These are phyloP conservation scores for Arrhamphus sclerolepis DNA, from an alignment of 2,797 vertebrate species.

Conservation along the genomic window DNA sequence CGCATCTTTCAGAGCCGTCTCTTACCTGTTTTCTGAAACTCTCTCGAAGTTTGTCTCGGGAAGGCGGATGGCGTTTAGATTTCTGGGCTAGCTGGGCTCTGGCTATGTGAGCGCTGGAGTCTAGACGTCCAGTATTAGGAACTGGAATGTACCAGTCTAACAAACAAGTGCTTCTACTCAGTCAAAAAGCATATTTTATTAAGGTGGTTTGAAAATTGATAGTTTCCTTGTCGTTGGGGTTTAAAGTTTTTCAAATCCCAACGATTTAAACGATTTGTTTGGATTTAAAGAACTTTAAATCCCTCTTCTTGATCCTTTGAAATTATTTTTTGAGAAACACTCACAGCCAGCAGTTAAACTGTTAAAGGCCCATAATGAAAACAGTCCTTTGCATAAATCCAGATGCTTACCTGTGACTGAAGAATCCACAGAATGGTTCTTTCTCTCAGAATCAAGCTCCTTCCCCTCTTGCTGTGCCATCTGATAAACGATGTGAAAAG, in stretches of 20 bases:
- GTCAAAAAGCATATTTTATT: slow-evolving; percentile 2
- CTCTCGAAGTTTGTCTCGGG: slow-evolving; percentile 88
- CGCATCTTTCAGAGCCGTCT: background rate
- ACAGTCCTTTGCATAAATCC: background rate
- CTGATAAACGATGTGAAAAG: slow-evolving; percentile 47
- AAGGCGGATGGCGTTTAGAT: slow-evolving; percentile 89
- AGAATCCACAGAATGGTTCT: slow-evolving; percentile 37
- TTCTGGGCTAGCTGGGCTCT: slow-evolving; percentile 91
- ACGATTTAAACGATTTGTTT: no score
- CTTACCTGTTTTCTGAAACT: slow-evolving; percentile 79
- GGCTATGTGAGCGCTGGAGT: slow-evolving; percentile 89
- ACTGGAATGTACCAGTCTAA: slow-evolving; percentile 85
- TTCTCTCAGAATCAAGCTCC: slow-evolving; percentile 37
- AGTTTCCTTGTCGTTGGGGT: no score
- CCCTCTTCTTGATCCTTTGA: no score
- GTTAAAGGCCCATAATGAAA: background rate
- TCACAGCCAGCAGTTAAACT: background rate
- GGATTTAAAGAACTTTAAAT: no score
- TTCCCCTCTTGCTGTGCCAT: slow-evolving; percentile 43
- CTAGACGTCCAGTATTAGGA: slow-evolving; percentile 85
- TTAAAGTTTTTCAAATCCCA: no score
- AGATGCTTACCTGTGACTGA: slow-evolving; percentile 48
- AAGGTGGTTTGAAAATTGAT: background rate
- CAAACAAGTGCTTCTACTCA: slow-evolving; percentile 15
- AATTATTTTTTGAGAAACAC: no score